phyloP scores from a whole-genome alignment of 2,797 vertebrate genomes.

The Okamejei kenojei region DNA sequence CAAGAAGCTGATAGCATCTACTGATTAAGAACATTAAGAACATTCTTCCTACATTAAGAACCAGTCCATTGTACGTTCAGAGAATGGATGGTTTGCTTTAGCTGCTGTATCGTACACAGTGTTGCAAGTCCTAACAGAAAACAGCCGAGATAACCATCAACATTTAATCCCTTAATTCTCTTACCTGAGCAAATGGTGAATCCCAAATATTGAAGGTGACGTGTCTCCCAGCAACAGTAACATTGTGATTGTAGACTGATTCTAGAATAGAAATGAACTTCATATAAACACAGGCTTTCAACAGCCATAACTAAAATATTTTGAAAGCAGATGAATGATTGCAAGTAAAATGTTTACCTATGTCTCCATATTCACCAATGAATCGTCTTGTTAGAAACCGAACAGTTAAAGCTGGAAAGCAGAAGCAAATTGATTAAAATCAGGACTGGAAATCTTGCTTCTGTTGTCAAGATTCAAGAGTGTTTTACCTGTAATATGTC shows the following conservation, averaged over 20 bases:
- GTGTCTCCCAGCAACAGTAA: conserved; percentile 67
- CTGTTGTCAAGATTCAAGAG: too few species aligned
- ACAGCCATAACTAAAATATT: neutral
- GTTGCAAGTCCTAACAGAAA: conserved; percentile 41
- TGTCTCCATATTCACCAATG: conserved; percentile 81
- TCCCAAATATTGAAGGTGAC: conserved; percentile 77
- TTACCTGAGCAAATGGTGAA: conserved; percentile 68
- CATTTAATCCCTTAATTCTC: neutral
- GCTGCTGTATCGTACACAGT: conserved; percentile 15
- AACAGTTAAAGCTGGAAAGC: conserved; percentile 69
- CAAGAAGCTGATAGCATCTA: neutral
- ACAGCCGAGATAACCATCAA: neutral
- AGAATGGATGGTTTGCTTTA: neutral
- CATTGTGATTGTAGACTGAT: conserved; percentile 72
- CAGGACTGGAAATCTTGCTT: accelerated
- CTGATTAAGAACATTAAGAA: too few species aligned
- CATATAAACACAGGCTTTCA: neutral
- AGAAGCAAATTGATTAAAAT: conserved; percentile 17
- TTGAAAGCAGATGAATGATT: neutral
- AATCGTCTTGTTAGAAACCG: conserved; percentile 78
- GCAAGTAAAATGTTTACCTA: conserved; percentile 58
- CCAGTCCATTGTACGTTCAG: neutral
- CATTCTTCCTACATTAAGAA: neutral
- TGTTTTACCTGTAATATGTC: too few species aligned
- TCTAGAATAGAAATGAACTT: conserved; percentile 53